Conservation (phyloP, 2,888 invertebrate species). For the Caradrina clavipalpis region DNA sequence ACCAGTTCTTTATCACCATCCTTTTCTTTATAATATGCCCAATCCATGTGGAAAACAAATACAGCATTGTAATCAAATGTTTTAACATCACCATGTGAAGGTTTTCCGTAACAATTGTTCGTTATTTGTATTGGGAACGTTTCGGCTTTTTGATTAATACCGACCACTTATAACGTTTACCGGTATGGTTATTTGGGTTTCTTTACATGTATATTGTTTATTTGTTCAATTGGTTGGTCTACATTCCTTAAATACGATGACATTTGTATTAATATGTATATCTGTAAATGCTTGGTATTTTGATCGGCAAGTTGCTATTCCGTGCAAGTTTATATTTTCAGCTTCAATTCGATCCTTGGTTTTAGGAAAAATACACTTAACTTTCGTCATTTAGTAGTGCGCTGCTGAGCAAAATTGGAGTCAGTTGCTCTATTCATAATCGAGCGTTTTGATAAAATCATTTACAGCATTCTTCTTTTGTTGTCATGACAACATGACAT, state of each 20-base stretch:
- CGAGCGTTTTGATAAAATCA: too few species aligned
- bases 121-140: constrained; percentile 79
- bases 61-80: constrained; percentile 80
- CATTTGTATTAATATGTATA: constrained; percentile 65
- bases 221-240: constrained; percentile 78
- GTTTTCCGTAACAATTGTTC: constrained; percentile 71
- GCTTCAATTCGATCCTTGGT: neutral
- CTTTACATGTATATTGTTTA: constrained; percentile 72
- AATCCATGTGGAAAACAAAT: constrained; percentile 80
- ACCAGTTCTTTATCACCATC: constrained; percentile 68
- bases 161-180: constrained; percentile 75
- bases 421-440: neutral
- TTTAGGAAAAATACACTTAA: neutral
- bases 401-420: neutral
- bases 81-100: constrained; percentile 70
- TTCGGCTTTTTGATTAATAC: constrained; percentile 80
- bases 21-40: constrained; percentile 79
- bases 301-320: neutral
- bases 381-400: neutral
- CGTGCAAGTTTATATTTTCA: neutral
- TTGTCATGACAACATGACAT: neutral
- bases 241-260: constrained; percentile 67
- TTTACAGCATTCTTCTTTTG: neutral
- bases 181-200: constrained; percentile 75
- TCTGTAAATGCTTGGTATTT: constrained; percentile 13